Percentiles rank a stretch among this genome's conserved stretches.
These are phyloP conservation scores for Neodiprion lecontei DNA, from an alignment of 1,140 invertebrate genomes.

Conservation along the genomic window DNA sequence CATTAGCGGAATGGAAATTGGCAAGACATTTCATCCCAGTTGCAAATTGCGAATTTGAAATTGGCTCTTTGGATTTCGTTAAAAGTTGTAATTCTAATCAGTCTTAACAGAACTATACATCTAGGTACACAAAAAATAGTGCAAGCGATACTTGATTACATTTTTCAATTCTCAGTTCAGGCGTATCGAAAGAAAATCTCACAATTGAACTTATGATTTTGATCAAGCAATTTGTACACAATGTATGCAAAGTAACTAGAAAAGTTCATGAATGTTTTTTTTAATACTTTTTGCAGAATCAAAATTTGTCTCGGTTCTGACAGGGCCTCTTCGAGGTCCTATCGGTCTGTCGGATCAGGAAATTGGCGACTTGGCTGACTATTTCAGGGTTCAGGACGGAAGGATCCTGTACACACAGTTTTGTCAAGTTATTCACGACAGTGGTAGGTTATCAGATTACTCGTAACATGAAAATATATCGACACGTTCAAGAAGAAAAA, in stretches of 20 bases:
- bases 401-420: slow-evolving; percentile 75
- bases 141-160: no score
- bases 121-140: no score
- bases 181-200: no score
- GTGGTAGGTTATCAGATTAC: slow-evolving; percentile 46
- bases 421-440: slow-evolving; percentile 72
- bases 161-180: no score
- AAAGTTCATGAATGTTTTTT: slow-evolving; percentile 2
- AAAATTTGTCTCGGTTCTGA: slow-evolving; percentile 72
- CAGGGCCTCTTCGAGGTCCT: slow-evolving; percentile 66
- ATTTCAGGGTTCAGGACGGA: slow-evolving; percentile 76
- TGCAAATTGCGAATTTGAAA: no score
- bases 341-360: slow-evolving; percentile 73
- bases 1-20: no score
- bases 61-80: no score
- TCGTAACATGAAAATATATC: slow-evolving; percentile 42
- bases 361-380: slow-evolving; percentile 72
- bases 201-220: no score
- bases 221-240: not conserved
- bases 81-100: no score
- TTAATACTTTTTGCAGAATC: slow-evolving; percentile 62
- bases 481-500: not conserved
- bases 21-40: no score
- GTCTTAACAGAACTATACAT: no score
- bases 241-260: not conserved